These are phyloP conservation scores for Acanthaster planci DNA, from an alignment of 35 echinoderm and acorn worm genomes.

Conservation along the genomic window DNA sequence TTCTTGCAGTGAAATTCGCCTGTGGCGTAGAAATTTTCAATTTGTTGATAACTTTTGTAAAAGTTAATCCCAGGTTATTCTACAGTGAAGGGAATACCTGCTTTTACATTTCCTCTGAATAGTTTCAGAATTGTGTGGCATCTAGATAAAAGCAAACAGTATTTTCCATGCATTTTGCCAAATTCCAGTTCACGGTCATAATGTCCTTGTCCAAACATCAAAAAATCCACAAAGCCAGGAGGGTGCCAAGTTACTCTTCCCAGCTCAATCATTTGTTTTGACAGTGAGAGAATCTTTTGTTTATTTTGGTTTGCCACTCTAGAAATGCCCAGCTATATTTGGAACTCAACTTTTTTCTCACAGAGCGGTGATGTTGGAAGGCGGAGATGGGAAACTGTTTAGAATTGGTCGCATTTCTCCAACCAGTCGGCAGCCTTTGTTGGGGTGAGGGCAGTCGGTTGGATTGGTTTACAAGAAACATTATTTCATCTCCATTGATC, in stretches of 20 bases:
- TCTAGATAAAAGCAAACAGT: no score
- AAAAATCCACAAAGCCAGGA: background rate
- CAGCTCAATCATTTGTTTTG: slow-evolving; percentile 17
- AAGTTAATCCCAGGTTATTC: no score
- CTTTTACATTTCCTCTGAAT: no score
- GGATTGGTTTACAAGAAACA: no score
- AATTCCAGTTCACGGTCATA: no score
- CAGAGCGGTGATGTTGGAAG: background rate
- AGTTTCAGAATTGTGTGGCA: no score
- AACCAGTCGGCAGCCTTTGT: slow-evolving; percentile 8
- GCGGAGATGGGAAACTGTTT: background rate
- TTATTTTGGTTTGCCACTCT: slow-evolving; percentile 10
- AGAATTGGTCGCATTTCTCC: slow-evolving; percentile 6
- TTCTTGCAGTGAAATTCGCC: no score
- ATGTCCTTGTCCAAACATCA: no score
- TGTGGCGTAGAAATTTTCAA: no score
- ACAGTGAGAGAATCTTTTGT: slow-evolving; percentile 23
- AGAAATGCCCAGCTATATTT: slow-evolving; percentile 15
- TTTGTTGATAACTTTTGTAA: no score
- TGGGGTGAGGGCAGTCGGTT: background rate
- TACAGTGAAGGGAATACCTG: no score
- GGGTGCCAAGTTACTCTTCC: background rate
- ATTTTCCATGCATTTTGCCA: no score
- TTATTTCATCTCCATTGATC: background rate
- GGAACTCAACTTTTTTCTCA: background rate